Evolutionary conservation across 2,113 vertebrate genomes (phyloP).

Genomic region (Pelecanus crispus): DNA sequence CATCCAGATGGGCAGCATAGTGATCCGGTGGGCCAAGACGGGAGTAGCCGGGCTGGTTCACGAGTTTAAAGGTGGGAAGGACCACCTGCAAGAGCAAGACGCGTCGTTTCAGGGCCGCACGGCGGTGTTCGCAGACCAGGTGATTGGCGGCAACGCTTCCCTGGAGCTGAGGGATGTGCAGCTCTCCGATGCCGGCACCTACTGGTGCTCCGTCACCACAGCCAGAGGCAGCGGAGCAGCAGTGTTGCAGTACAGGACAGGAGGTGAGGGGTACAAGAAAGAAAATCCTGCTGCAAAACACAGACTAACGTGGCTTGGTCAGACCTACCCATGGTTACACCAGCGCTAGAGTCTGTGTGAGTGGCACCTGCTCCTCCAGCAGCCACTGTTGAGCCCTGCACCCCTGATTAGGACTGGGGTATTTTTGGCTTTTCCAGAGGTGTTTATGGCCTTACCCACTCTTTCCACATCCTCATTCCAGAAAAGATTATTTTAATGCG

Average conservation of each 20-base stretch:
- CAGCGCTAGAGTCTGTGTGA: not conserved
- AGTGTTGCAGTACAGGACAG: constrained; percentile 59
- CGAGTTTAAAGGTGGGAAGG: constrained; percentile 59
- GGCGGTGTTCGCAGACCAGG: constrained; percentile 42
- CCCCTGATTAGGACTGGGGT: not conserved
- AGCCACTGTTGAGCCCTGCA: not conserved
- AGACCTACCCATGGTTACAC: not conserved
- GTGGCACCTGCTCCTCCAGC: accelerated
- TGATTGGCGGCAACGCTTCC: constrained; percentile 64
- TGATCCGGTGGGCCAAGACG: constrained; percentile 69
- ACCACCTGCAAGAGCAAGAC: constrained; percentile 51
- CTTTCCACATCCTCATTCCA: not conserved
- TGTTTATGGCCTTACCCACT: not conserved
- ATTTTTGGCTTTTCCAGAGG: not conserved
- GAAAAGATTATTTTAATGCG: not conserved
- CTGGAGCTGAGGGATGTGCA: constrained; percentile 61
- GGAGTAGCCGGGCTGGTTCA: constrained; percentile 58
- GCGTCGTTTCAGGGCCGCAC: constrained; percentile 43
- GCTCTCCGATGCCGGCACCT: constrained; percentile 61
- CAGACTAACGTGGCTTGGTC: accelerated
- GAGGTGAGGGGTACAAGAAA: constrained; percentile 54
- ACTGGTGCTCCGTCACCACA: constrained; percentile 60
- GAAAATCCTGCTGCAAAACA: not conserved
- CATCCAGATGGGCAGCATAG: constrained; percentile 22
- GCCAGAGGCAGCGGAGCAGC: constrained; percentile 62